Evolutionary conservation across 2,113 vertebrate genomes (phyloP).

Genomic region (Sprattus sprattus): DNA sequence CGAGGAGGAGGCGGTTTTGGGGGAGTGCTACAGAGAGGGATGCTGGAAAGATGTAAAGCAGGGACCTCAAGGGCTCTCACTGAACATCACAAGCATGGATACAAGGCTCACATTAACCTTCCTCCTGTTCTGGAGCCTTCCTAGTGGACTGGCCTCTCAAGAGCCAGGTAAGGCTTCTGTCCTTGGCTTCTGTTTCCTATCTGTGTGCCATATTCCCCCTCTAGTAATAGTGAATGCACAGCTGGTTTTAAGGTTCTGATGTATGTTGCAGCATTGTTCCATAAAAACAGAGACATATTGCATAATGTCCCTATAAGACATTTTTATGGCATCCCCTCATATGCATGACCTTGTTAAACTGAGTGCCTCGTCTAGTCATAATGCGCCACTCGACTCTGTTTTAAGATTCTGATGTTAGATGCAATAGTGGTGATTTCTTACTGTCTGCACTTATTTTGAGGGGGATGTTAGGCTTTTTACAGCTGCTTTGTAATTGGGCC

Average conservation of each 20-base stretch:
- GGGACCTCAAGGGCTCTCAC: not conserved
- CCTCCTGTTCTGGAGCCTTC: not conserved
- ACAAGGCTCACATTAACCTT: not conserved
- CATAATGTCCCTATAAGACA: not conserved
- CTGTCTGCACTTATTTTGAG: conserved; percentile 12
- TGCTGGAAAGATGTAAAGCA: not conserved
- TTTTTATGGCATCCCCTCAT: not conserved
- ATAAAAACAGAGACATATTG: not conserved
- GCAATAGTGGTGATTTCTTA: conserved; percentile 37
- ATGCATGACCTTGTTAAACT: not conserved
- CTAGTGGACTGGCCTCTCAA: not conserved
- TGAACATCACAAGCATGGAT: not conserved
- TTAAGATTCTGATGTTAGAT: conserved; percentile 47
- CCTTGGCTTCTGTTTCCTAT: not conserved
- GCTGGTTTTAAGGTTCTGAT: conserved; percentile 5
- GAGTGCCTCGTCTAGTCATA: not conserved
- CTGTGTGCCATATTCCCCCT: not conserved
- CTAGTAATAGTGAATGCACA: not conserved
- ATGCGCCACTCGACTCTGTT: not conserved
- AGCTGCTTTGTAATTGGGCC: conserved; percentile 45
- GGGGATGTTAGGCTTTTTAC: not conserved
- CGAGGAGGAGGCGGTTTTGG: not conserved
- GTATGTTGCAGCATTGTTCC: not conserved
- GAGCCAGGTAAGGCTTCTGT: not conserved
- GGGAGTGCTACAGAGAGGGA: not conserved